These are phyloP conservation scores for Linnaemya vulpina DNA, from an alignment of 2,888 invertebrate species.

Conservation along the genomic window DNA sequence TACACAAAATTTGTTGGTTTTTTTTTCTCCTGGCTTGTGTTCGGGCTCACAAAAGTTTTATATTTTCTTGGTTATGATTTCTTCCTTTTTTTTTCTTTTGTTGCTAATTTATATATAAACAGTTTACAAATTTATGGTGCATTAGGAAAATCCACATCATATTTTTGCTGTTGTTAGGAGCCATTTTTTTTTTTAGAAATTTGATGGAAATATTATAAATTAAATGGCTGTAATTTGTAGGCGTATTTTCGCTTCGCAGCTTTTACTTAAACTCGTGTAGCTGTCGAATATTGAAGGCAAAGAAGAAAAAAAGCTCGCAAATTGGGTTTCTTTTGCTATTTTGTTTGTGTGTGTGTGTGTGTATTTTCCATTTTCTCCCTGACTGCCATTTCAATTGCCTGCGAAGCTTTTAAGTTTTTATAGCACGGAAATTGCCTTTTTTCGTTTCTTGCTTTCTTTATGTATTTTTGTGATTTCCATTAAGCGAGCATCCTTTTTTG, in stretches of 20 bases:
- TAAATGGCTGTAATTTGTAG: slow-evolving; percentile 51
- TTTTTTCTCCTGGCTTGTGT: background rate
- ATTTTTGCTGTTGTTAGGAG: background rate
- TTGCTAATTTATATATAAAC: slow-evolving; percentile 10
- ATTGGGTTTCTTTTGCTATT: slow-evolving; percentile 50
- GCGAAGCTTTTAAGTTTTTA: slow-evolving; percentile 80
- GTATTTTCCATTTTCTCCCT: slow-evolving; percentile 49
- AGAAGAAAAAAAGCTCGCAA: slow-evolving; percentile 55
- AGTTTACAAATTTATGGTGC: slow-evolving; percentile 10
- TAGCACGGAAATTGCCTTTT: slow-evolving; percentile 79
- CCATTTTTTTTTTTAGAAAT: slow-evolving; percentile 5
- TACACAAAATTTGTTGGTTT: background rate
- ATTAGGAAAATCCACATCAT: slow-evolving; percentile 20
- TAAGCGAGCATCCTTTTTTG: slow-evolving; percentile 72
- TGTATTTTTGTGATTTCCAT: slow-evolving; percentile 62
- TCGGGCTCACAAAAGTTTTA: slow-evolving; percentile 47
- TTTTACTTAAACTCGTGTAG: background rate
- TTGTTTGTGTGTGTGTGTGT: slow-evolving; percentile 3
- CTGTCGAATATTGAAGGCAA: background rate
- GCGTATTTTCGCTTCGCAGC: slow-evolving; percentile 25
- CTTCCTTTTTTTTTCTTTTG: slow-evolving; percentile 21
- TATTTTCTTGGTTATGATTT: too few species aligned
- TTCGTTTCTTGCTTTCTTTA: slow-evolving; percentile 64
- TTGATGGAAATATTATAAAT: background rate
- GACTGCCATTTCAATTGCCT: slow-evolving; percentile 70